Conservation (phyloP, 1,140 invertebrate genomes). For the Heliconius himera region DNA sequence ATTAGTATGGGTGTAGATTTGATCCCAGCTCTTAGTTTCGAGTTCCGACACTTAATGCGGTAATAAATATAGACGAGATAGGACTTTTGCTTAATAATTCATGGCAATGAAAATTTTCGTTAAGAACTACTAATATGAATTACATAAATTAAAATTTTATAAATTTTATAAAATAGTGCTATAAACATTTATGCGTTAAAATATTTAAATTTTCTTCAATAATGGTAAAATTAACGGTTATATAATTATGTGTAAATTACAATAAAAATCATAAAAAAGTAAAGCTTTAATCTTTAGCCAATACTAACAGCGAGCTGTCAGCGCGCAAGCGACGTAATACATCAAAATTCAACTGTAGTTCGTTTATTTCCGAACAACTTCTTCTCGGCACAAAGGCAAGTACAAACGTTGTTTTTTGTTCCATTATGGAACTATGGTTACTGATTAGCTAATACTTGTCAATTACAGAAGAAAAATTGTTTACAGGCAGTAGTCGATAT, state of each 20-base stretch:
- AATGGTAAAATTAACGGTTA: not conserved
- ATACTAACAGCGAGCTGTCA: not conserved
- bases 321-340: not conserved
- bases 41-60: too few relatives aligned
- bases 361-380: not conserved
- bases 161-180: too few relatives aligned
- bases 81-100: too few relatives aligned
- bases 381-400: not conserved
- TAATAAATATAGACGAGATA: too few relatives aligned
- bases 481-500: too few relatives aligned
- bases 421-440: not conserved
- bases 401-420: not conserved
- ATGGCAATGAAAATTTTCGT: too few relatives aligned
- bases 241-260: not conserved
- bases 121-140: too few relatives aligned
- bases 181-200: too few relatives aligned
- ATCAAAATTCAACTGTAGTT: not conserved
- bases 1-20: too few relatives aligned
- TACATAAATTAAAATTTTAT: too few relatives aligned
- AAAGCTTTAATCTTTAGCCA: not conserved
- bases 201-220: too few relatives aligned
- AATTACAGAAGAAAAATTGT: not conserved
- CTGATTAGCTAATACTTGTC: not conserved
- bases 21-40: too few relatives aligned
- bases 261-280: not conserved